Conservation (phyloP, 2,888 invertebrate genomes). For the Brachynemurus nebulosus region DNA sequence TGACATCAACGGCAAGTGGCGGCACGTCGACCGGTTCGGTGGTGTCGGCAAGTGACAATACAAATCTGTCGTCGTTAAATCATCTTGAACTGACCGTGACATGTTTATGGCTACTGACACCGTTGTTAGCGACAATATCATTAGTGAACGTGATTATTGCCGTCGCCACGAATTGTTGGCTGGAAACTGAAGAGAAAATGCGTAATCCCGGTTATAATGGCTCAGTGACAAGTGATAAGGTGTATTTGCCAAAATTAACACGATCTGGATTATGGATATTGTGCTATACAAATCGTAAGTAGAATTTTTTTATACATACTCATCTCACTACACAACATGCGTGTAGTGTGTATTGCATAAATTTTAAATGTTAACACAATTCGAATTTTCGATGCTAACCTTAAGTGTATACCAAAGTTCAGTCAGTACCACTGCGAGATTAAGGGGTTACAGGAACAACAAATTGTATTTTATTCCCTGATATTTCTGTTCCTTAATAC, state of each 20-base stretch:
- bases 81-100: slow-evolving; percentile 45
- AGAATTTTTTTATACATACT: too few species aligned
- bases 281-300: slow-evolving; percentile 69
- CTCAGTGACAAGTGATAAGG: slow-evolving; percentile 49
- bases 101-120: slow-evolving; percentile 47
- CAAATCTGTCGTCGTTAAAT: slow-evolving; percentile 16
- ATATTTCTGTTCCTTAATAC: too few species aligned
- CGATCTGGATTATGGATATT: slow-evolving; percentile 71
- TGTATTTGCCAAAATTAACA: slow-evolving; percentile 56
- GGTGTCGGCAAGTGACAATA: slow-evolving; percentile 22
- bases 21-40: slow-evolving; percentile 18
- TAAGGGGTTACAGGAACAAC: too few species aligned
- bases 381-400: too few species aligned
- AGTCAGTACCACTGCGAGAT: too few species aligned
- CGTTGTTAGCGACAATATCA: slow-evolving; percentile 54
- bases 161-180: slow-evolving; percentile 70
- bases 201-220: slow-evolving; percentile 64
- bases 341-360: too few species aligned
- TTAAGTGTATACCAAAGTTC: too few species aligned
- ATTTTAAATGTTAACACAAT: too few species aligned
- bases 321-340: too few species aligned
- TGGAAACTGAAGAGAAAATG: slow-evolving; percentile 76
- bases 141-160: slow-evolving; percentile 58
- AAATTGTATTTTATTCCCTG: too few species aligned
- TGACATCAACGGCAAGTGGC: too few species aligned